phyloP scores from a whole-genome alignment of 92 coral and sea anemone genomes.

The Zoanthus solanderi region DNA sequence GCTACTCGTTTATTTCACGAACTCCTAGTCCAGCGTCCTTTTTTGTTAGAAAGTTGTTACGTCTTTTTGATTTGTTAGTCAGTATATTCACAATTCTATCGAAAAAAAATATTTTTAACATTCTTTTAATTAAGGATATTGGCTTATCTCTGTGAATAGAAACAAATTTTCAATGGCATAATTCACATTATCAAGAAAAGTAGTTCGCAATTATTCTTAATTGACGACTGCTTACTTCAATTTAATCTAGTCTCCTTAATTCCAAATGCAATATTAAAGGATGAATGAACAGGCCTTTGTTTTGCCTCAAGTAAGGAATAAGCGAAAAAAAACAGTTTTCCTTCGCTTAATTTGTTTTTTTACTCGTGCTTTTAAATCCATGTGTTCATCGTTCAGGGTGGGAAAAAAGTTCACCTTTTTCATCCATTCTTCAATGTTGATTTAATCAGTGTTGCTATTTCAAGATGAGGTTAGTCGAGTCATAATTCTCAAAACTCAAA shows the following conservation, averaged over 20 bases:
- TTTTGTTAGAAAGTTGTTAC: not conserved
- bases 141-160: not conserved
- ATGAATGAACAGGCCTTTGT: not conserved
- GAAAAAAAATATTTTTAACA: not conserved
- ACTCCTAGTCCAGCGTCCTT: not conserved
- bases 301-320: not conserved
- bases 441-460: too few species aligned
- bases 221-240: not conserved
- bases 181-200: not conserved
- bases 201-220: not conserved
- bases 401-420: too few species aligned
- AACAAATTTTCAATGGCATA: not conserved
- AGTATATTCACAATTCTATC: not conserved
- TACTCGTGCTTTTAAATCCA: too few species aligned
- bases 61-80: not conserved
- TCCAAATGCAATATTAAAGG: not conserved
- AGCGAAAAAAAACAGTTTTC: not conserved
- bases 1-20: not conserved
- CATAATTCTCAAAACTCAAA: too few species aligned
- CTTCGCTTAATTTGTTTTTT: too few species aligned
- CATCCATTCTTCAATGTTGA: too few species aligned
- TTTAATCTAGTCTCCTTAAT: not conserved
- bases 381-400: too few species aligned
- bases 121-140: not conserved
- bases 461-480: too few species aligned